These are phyloP conservation scores for Gymnarchus niloticus DNA, from an alignment of 2,113 vertebrate genomes.

Conservation along the genomic window DNA sequence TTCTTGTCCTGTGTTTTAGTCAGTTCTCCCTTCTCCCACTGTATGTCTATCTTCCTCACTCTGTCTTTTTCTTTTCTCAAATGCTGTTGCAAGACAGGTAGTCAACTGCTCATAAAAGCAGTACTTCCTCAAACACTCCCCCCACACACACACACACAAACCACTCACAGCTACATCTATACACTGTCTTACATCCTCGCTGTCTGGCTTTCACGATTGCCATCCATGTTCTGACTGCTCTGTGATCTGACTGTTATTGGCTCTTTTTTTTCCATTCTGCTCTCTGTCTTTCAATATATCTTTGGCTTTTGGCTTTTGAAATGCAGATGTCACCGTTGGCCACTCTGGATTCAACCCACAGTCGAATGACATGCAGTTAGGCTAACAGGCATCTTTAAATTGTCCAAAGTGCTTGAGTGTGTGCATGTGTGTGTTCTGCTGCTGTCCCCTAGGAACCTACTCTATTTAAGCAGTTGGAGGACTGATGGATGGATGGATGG, in stretches of 20 bases:
- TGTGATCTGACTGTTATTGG: background rate
- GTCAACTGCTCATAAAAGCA: constrained; percentile 44
- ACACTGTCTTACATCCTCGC: background rate
- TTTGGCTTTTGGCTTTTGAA: background rate
- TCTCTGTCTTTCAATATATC: background rate
- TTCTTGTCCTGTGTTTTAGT: background rate
- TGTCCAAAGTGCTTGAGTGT: no score
- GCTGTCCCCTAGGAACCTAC: no score
- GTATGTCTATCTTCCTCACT: constrained; percentile 2
- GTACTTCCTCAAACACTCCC: constrained; percentile 49
- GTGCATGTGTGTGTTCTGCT: no score
- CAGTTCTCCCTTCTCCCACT: background rate
- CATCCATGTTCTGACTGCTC: background rate
- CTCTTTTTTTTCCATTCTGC: background rate
- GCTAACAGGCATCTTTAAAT: no score
- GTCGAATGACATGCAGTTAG: no score
- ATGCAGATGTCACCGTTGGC: no score
- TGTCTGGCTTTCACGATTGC: background rate
- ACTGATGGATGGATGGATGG: no score
- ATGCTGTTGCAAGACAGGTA: constrained; percentile 49
- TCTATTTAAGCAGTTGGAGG: no score
- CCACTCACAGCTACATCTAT: background rate
- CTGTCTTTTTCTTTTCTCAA: constrained; percentile 16
- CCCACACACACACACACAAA: constrained; percentile 20
- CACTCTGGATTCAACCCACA: no score